Evolutionary conservation across 2,888 invertebrate species (phyloP), one percentile per base, ranked within the genome.

Genomic region (Scaptodrosophila latifasciaeformis): DNA sequence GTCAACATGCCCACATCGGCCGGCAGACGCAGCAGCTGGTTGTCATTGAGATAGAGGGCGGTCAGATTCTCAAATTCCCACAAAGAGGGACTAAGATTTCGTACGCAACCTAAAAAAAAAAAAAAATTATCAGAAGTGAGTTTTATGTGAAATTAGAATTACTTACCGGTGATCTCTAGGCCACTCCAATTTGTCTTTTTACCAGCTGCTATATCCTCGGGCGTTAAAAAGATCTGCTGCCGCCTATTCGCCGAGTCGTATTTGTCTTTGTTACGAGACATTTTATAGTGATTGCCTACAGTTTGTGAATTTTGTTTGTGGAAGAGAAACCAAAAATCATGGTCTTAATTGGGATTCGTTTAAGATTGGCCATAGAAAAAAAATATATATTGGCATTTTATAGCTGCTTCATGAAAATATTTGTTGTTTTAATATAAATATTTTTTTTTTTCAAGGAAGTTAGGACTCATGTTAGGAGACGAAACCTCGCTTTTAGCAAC

Each of bases 41-140:
- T 99, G 88, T 97, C 96, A 88, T 97, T 97, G 84, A 99, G 90
- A 88, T 97, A 97, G 82, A 99, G 89, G 71, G 95, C 94, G 55
- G 98, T 98, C 82, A 99, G 89, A 88, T 98, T 95, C 69, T 92
- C 90, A 87, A 96, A 90, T 86, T 93, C 92, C 92, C 97, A 99
- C 82, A 99, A 88, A 79, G 92, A 91, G 29, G 96, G 94, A 88
- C 96, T 96, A 81, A 99, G 88, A 86, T 96, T 97, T 83, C 96
- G 92, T 83, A 99, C 95, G 89, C 92, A 93, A 88, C 99, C 99
- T 96, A 90, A 10, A 68, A 51, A 0, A n/a, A 18, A 30, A 29
- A 9, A 21, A 10, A 42, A 15, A 44, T 13, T 15, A 34, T 6
- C 3, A 2, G 17, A 35, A 37, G 24, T 1, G 15, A 45, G 37